phyloP scores from a whole-genome alignment of 30 jellyfish, hydroid and myxozoan species.

The Hydractinia echinata region DNA sequence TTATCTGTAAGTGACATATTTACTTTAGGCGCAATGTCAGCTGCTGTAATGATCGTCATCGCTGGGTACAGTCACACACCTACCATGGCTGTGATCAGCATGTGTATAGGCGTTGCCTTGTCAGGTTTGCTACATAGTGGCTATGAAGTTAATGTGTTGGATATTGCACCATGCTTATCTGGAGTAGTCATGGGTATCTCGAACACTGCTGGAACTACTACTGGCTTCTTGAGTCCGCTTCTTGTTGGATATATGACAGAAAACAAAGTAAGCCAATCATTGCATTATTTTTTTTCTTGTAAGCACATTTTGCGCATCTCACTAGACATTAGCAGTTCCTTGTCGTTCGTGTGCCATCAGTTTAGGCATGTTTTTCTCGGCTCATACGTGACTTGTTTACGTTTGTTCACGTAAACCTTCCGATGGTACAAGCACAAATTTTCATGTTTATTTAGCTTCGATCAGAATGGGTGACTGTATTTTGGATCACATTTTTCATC shows the following conservation, averaged over 20 bases:
- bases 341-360: not conserved
- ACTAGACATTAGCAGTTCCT: not conserved
- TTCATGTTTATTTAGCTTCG: slow-evolving; percentile 52
- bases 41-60: slow-evolving; percentile 82
- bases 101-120: slow-evolving; percentile 96
- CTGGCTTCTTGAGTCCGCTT: slow-evolving; percentile 92
- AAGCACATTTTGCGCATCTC: not conserved
- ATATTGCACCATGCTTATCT: slow-evolving; percentile 91
- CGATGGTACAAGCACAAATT: too few species aligned
- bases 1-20: not conserved
- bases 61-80: slow-evolving; percentile 93
- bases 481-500: slow-evolving; percentile 87
- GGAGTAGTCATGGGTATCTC: slow-evolving; percentile 95
- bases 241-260: slow-evolving; percentile 95
- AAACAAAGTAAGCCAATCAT: slow-evolving; percentile 55
- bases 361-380: not conserved
- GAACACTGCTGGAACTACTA: slow-evolving; percentile 94
- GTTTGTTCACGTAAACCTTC: too few species aligned
- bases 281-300: not conserved
- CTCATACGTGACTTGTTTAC: not conserved
- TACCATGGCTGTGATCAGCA: slow-evolving; percentile 75
- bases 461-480: slow-evolving; percentile 90
- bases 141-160: slow-evolving; percentile 87
- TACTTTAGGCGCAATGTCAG: slow-evolving; percentile 85
- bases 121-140: slow-evolving; percentile 93